These are phyloP conservation scores for Eupithecia subumbrata DNA, from an alignment of 2,888 invertebrate genomes.

Conservation along the genomic window DNA sequence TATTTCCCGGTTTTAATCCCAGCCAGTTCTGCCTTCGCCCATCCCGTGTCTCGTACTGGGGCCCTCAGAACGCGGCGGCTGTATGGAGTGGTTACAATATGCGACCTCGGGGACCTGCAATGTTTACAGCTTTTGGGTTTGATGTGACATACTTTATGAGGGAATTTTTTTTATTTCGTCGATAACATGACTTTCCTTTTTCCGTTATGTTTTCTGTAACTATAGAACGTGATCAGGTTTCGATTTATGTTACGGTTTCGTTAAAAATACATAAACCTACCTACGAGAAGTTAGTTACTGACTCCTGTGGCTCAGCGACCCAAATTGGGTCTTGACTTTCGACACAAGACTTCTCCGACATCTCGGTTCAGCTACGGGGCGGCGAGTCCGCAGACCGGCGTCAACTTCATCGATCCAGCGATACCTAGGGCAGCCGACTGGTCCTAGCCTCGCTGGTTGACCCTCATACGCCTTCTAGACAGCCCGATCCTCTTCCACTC, in stretches of 20 bases:
- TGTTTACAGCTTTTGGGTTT: constrained; percentile 48
- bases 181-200: constrained; percentile 34
- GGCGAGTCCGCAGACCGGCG: too few species aligned
- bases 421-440: too few species aligned
- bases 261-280: background rate
- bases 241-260: background rate
- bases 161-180: constrained; percentile 31
- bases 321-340: too few species aligned
- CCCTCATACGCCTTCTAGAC: too few species aligned
- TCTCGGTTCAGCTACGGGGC: too few species aligned
- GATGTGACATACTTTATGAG: constrained; percentile 26
- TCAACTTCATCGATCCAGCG: too few species aligned
- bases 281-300: background rate
- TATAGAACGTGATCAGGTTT: constrained; percentile 5
- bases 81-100: constrained; percentile 53
- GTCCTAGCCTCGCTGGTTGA: too few species aligned
- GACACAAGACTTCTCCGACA: too few species aligned
- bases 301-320: too few species aligned
- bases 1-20: background rate
- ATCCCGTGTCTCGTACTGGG: background rate
- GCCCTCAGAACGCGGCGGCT: constrained; percentile 49
- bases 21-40: constrained; percentile 11
- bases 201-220: constrained; percentile 8
- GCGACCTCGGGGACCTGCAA: constrained; percentile 49
- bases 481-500: too few species aligned